phyloP scores from a whole-genome alignment of 2,888 invertebrate genomes.

The Mayetiola destructor region DNA sequence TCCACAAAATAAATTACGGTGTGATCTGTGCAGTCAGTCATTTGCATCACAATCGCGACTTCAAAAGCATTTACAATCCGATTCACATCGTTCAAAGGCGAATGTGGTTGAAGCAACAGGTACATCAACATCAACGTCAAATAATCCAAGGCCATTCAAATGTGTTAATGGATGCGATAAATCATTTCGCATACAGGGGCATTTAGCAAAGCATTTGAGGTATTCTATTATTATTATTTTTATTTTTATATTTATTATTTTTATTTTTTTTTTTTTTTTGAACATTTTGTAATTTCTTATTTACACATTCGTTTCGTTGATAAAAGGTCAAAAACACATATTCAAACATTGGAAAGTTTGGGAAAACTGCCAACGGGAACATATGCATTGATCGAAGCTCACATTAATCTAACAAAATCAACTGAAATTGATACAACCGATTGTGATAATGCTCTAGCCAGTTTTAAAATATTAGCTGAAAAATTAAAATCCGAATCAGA shows the following conservation, averaged over 20 bases:
- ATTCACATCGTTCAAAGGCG: slow-evolving; percentile 84
- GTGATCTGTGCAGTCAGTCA: slow-evolving; percentile 81
- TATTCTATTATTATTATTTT: too few species aligned
- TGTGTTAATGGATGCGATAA: slow-evolving; percentile 93
- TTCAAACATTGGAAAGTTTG: slow-evolving; percentile 81
- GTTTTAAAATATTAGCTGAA: slow-evolving; percentile 66
- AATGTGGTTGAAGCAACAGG: slow-evolving; percentile 77
- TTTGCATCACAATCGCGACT: slow-evolving; percentile 83
- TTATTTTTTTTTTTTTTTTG: too few species aligned
- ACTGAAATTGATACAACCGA: slow-evolving; percentile 93
- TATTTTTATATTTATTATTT: too few species aligned
- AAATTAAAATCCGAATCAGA: slow-evolving; percentile 37
- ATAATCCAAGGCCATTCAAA: slow-evolving; percentile 90
- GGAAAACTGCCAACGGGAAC: slow-evolving; percentile 89
- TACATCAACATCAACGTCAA: slow-evolving; percentile 63
- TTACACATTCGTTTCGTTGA: too few species aligned
- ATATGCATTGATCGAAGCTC: slow-evolving; percentile 86
- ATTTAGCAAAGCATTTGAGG: slow-evolving; percentile 88
- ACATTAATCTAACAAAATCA: slow-evolving; percentile 71
- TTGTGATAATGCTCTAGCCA: slow-evolving; percentile 85
- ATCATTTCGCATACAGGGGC: slow-evolving; percentile 92
- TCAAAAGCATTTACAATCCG: slow-evolving; percentile 84
- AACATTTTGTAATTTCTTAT: too few species aligned
- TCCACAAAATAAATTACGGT: slow-evolving; percentile 70
- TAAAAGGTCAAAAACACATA: slow-evolving; percentile 93